Base-by-base conservation (phyloP, 2,797 vertebrate genomes). In the Gouania willdenowi region DNA sequence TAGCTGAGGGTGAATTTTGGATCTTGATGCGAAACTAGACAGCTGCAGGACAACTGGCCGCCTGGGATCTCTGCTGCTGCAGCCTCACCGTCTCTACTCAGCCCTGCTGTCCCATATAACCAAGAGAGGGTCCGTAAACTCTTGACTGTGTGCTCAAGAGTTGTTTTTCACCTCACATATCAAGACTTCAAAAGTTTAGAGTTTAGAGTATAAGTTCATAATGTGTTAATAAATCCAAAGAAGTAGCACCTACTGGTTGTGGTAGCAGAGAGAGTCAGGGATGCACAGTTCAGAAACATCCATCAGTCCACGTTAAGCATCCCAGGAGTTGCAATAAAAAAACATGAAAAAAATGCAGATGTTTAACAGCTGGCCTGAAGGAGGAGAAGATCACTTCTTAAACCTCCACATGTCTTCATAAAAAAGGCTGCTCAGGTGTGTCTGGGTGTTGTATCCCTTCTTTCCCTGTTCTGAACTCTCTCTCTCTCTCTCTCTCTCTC, bases 201-300 rank as follows among this genome's bases (percentile, higher is more conserved):
- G 50, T 6, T 27, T 11, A 20, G 3, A 5, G 19, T 13, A 14
- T 13, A 14, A 14, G 6, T 20, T 19, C 6, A 19, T 20, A 4
- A n/a, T n/a, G 18, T 6, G 23, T 10, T 27, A 8, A 43, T 8
- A 26, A 31, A 20, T n/a, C 6, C 13, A 40, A 27, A 14, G 30
- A 40, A 38, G 47, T 73, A 74, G 73, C 80, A 93, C 93, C 87
- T 92, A 94, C 93, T 93, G 93, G 87, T 90, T 93, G 81, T 93
- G 92, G 82, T 92, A 93, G 91, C 91, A 91, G 82, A 93, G 91
- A 71, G 92, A 82, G 77, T 93, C 93, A 67, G 91, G 88, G 86
- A 92, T 88, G 86, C 92, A 93, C 72, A 93, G 88, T 88, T 94
- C 91, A 56, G 93, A 93, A 89, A 92, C 90, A 90, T 94, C 92